Percentiles rank a stretch among this genome's conserved stretches.
phyloP scores from a whole-genome alignment of 2,113 vertebrate species.

The Sinocyclocheilus anshuiensis region DNA sequence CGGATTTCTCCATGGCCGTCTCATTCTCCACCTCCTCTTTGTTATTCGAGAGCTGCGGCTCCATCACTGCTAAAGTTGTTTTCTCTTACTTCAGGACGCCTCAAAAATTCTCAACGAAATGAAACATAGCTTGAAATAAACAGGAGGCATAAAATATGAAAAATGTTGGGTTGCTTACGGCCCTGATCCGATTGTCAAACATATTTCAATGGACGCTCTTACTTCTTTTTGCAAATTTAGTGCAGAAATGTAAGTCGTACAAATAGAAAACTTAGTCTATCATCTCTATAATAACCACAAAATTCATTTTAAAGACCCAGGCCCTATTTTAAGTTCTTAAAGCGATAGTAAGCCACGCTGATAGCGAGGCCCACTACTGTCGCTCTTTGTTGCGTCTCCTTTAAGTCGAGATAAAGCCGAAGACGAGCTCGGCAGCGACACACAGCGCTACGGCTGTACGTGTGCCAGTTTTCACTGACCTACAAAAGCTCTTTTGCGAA shows the following conservation, averaged over 20 bases:
- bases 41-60: slow-evolving; percentile 63
- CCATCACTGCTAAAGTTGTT: slow-evolving; percentile 67
- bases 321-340: slow-evolving; percentile 77
- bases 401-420: slow-evolving; percentile 75
- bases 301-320: slow-evolving; percentile 77
- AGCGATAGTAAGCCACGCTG: slow-evolving; percentile 78
- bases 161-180: slow-evolving; percentile 66
- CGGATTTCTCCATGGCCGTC: slow-evolving; percentile 72
- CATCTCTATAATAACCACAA: slow-evolving; percentile 68
- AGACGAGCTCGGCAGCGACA: slow-evolving; percentile 55
- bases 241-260: slow-evolving; percentile 58
- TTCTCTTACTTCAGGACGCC: slow-evolving; percentile 42
- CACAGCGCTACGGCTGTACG: slow-evolving; percentile 39
- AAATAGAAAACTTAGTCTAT: slow-evolving; percentile 70
- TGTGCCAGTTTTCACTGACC: not conserved
- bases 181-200: slow-evolving; percentile 69
- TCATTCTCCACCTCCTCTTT: slow-evolving; percentile 65
- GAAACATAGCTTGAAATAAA: slow-evolving; percentile 55
- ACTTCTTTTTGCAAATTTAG: slow-evolving; percentile 56
- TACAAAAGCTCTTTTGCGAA: not conserved
- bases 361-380: slow-evolving; percentile 60
- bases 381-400: slow-evolving; percentile 82
- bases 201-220: slow-evolving; percentile 66
- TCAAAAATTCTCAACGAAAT: slow-evolving; percentile 53
- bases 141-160: slow-evolving; percentile 59